Conservation (phyloP, 2,797 vertebrate genomes). For the Myioborus melanocephalus region DNA sequence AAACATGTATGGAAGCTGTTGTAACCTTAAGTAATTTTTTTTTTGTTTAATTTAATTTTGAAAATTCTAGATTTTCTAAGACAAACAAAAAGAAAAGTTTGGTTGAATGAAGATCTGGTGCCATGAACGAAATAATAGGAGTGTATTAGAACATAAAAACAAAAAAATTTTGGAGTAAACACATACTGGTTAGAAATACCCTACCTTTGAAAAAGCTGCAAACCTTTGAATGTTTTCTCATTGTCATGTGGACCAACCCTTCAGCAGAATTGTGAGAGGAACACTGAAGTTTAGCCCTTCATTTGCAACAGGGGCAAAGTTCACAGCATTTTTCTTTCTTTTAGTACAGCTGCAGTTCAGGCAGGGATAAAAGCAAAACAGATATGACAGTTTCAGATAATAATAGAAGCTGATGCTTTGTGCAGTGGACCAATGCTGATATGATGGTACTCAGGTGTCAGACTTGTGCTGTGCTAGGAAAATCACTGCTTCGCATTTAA, state of each 20-base stretch:
- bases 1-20: background rate
- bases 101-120: background rate
- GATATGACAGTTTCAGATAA: background rate
- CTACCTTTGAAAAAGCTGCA: background rate
- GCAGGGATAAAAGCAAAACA: background rate
- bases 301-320: accelerated
- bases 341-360: background rate
- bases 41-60: background rate
- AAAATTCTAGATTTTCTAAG: background rate
- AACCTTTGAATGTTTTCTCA: background rate
- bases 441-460: slow-evolving; percentile 59
- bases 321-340: background rate
- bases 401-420: slow-evolving; percentile 8
- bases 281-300: background rate
- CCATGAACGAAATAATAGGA: background rate
- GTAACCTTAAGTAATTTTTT: background rate
- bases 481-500: slow-evolving; percentile 24
- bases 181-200: background rate
- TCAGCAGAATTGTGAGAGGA: background rate
- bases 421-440: slow-evolving; percentile 1
- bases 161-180: background rate
- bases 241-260: background rate
- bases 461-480: slow-evolving; percentile 38
- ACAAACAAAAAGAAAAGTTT: background rate
- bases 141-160: background rate